Evolutionary conservation across 2,888 invertebrate genomes (phyloP).

Genomic region (Cerceris rybyensis): DNA sequence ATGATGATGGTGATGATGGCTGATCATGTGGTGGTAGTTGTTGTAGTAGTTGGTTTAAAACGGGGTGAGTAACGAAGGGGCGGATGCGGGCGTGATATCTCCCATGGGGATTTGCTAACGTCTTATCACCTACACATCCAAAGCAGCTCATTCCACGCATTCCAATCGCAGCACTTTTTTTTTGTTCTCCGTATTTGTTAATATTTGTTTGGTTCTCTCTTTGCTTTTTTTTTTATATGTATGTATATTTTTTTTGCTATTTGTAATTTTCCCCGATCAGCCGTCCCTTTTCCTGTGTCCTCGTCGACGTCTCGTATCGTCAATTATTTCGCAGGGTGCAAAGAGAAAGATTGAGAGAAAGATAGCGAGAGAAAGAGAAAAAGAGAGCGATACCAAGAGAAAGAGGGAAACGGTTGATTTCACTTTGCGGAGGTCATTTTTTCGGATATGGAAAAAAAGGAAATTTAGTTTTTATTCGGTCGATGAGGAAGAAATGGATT

Average conservation of each 20-base stretch:
- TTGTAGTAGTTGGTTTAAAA: slow-evolving; percentile 59
- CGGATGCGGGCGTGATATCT: slow-evolving; percentile 72
- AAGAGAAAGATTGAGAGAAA: slow-evolving; percentile 52
- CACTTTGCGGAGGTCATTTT: background rate
- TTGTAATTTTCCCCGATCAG: slow-evolving; percentile 18
- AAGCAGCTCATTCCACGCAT: slow-evolving; percentile 81
- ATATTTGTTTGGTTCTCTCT: slow-evolving; percentile 5
- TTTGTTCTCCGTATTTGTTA: slow-evolving; percentile 3
- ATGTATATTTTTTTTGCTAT: background rate
- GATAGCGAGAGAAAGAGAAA: slow-evolving; percentile 19
- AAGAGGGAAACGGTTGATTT: slow-evolving; percentile 14
- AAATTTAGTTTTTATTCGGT: background rate
- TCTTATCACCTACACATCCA: slow-evolving; percentile 83
- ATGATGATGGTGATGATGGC: slow-evolving; percentile 42
- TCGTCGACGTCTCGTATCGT: slow-evolving; percentile 54
- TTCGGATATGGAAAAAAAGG: no score
- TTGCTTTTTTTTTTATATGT: background rate
- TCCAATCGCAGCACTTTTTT: slow-evolving; percentile 74
- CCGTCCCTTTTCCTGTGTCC: slow-evolving; percentile 25
- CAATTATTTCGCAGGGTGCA: slow-evolving; percentile 57
- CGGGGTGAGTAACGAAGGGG: slow-evolving; percentile 60
- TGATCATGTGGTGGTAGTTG: slow-evolving; percentile 49
- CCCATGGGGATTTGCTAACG: slow-evolving; percentile 82
- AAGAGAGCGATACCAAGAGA: slow-evolving; percentile 44
- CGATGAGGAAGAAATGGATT: slow-evolving; percentile 27